Evolutionary conservation across 2,888 invertebrate species (phyloP), one percentile per base, ranked within the genome.

Genomic region (Teinopalpus imperialis): DNA sequence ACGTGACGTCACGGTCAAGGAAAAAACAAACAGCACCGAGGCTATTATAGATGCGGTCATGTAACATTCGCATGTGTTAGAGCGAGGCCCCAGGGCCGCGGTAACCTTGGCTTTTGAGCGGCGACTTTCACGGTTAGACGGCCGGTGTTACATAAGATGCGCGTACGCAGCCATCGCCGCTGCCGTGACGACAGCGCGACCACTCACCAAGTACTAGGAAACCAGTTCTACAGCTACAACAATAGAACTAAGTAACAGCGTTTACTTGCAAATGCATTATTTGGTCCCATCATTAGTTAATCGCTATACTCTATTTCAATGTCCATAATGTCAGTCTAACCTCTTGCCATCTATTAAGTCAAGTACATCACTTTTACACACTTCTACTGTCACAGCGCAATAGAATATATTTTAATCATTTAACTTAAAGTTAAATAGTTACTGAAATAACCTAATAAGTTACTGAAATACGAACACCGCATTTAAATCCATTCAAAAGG

Each of bases 81-180:
- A 68, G 53, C 71, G 66, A 69, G 69, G 65, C 71, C 68, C 74
- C 81, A 81, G 76, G 82, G 86, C 77, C 82, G 67, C 66, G 74
- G 64, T 85, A 85, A 87, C 88, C 88, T 88, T 88, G 88, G 87
- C 85, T 86, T 86, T 87, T 86, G 85, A 86, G 80, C 79, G 81
- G 80, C 74, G 79, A 87, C 88, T 88, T 88, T 88, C 88, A 88
- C 87, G 88, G 87, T 88, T 87, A 86, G 86, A 81, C 82, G 77
- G 81, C 66, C 74, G 80, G 59, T 71, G 83, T 86, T 85, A 83
- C 87, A 86, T 81, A 81, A 82, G 63, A 73, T 76, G 69, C 57
- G 63, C 66, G 62, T 57, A 56, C 58, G 63, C 61, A 62, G 59
- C 58, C 68, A 67, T 62, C 66, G 65, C 63, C 65, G 59, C 79